A percentile compares a stretch with the other conserved stretches of the same genome.
Conservation (phyloP, 2,797 vertebrate genomes). For the Podarcis lilfordi region DNA sequence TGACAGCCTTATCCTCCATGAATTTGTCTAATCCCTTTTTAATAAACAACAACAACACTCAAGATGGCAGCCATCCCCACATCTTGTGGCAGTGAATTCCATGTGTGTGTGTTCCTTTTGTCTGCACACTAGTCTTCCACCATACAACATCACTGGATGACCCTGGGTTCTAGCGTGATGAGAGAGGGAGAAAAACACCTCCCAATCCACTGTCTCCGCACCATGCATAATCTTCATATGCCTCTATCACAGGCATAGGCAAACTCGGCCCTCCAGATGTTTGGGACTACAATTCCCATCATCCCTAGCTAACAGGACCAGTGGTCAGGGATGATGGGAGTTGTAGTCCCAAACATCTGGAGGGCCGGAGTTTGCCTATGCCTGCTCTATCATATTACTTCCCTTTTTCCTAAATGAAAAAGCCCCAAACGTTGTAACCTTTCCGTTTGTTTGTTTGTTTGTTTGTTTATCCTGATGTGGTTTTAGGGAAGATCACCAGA, state of each 20-base stretch:
- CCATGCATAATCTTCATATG: not conserved
- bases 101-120: no score
- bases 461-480: constrained; percentile 44
- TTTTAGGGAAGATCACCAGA: constrained; percentile 89
- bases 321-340: no score
- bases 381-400: not conserved
- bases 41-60: no score
- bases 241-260: not conserved
- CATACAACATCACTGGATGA: not conserved
- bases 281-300: no score
- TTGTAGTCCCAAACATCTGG: no score
- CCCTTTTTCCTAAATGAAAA: not conserved
- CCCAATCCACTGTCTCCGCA: not conserved
- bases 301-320: no score
- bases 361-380: no score
- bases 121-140: not conserved
- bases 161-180: not conserved
- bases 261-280: no score
- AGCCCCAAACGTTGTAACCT: not conserved
- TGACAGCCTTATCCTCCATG: no score
- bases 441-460: not conserved
- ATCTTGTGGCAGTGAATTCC: no score
- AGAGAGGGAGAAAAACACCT: not conserved
- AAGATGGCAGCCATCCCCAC: no score
- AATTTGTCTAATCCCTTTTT: no score